Evolutionary conservation across 2,888 invertebrate genomes (phyloP), one percentile per base, ranked within the genome.

Genomic region (Smittia aterrima): DNA sequence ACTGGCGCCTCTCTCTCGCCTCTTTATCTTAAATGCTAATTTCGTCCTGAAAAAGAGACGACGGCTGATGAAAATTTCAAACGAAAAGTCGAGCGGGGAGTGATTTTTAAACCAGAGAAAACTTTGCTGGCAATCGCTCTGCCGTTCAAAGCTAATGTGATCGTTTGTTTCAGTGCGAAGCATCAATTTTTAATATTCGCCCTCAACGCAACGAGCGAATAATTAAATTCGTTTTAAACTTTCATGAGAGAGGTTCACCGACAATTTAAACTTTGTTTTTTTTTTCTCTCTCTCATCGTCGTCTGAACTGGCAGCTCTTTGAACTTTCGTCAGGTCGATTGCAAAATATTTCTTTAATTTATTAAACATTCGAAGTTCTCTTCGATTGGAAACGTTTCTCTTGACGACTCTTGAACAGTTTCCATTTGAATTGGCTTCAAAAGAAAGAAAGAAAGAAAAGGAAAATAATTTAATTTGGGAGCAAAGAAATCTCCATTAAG

Each of bases 391-490:
- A 32, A 9, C 32, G 4, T 32, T 32, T 32, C 32, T 6, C n/a
- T n/a, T n/a, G 9, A 32, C 32, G 32, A 32, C n/a, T 3, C 32
- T 32, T 32, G 32, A 6, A 9, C 32, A 3, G 3, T 32, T 32
- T 6, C 32, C 32, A 9, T 9, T 32, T 32, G 32, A 32, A 9
- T 32, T 32, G 9, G 32, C 32, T 32, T 32, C 4, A 32, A 32
- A 32, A 32, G 32, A 32, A 9, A 32, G 32, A 32, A 9, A 32
- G 32, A 32, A 32, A 3, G 9, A 32, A 47, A 6, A 2, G 16
- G 16, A 54, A 70, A 27, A 53, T 70, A 70, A 70, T 70, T 25
- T 70, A 70, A 70, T 70, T 70, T 53, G 18, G 27, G 47, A 20
- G 11, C 53, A 20, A 27, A 20, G 27, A 20, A 67, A 40, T 47